Percentiles rank a stretch among this genome's conserved stretches.
phyloP scores from a whole-genome alignment of 2,888 invertebrate genomes.

The Plutella xylostella region DNA sequence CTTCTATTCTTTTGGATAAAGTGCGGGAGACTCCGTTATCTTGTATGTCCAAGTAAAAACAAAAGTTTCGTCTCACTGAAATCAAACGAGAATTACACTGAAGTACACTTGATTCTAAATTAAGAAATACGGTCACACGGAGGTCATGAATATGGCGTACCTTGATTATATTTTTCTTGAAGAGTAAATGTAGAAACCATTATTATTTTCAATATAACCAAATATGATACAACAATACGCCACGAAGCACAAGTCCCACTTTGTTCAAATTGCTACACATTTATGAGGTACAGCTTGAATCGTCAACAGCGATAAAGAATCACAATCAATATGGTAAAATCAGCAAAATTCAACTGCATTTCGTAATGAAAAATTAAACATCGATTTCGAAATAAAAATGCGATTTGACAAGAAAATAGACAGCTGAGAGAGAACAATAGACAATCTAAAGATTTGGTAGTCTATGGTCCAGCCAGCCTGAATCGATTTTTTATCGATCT shows the following conservation, averaged over 20 bases:
- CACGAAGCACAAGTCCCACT: background rate
- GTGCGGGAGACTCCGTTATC: slow-evolving; percentile 74
- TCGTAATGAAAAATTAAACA: slow-evolving; percentile 36
- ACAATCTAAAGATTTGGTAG: slow-evolving; percentile 26
- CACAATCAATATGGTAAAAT: background rate
- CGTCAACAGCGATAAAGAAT: background rate
- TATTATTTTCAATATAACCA: slow-evolving; percentile 4
- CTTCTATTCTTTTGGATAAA: slow-evolving; percentile 76
- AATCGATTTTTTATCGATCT: slow-evolving; percentile 14
- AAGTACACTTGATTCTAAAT: background rate
- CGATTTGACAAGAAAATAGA: slow-evolving; percentile 28
- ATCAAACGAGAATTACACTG: slow-evolving; percentile 25
- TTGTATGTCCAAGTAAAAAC: slow-evolving; percentile 82
- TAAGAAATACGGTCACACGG: slow-evolving; percentile 17
- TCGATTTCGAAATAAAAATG: slow-evolving; percentile 33
- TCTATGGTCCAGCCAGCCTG: background rate
- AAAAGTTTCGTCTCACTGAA: slow-evolving; percentile 73
- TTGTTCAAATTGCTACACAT: background rate
- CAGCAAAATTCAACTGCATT: slow-evolving; percentile 22
- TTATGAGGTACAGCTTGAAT: background rate
- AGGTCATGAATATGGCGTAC: slow-evolving; percentile 30
- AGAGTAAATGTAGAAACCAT: slow-evolving; percentile 60
- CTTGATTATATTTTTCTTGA: slow-evolving; percentile 60
- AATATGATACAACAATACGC: no score
- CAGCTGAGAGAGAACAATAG: slow-evolving; percentile 41